Conservation (phyloP, 2,888 invertebrate genomes). For the Stramonita haemastoma region DNA sequence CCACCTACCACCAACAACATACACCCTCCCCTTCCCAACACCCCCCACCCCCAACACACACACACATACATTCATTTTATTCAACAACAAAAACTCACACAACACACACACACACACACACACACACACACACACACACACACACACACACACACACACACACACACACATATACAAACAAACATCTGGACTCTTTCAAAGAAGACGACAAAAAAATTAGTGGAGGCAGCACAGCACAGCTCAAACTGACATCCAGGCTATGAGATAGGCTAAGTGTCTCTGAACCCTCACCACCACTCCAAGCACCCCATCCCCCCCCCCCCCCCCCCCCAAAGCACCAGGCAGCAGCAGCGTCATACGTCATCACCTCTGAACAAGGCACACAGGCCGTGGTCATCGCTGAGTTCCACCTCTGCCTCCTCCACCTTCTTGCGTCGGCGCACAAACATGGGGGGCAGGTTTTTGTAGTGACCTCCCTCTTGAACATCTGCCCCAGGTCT, state of each 20-base stretch:
- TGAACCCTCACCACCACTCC: not conserved
- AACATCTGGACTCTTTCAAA: no score
- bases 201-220: no score
- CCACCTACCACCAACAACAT: not conserved
- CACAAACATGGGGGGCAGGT: conserved; percentile 83
- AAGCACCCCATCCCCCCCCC: not conserved
- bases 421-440: conserved; percentile 46
- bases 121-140: no score
- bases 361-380: conserved; percentile 64
- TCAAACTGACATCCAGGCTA: no score
- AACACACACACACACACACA: no score
- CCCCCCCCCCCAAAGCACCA: not conserved
- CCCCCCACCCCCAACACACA: not conserved
- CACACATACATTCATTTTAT: not conserved
- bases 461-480: conserved; percentile 91
- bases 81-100: no score
- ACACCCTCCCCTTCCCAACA: not conserved
- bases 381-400: conserved; percentile 69
- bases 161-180: no score
- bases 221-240: no score
- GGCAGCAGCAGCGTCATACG: conserved; percentile 9
- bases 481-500: conserved; percentile 91
- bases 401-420: conserved; percentile 53
- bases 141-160: no score
- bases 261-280: no score